phyloP scores from a whole-genome alignment of 2,113 vertebrate species.

The Hyperoodon ampullatus region DNA sequence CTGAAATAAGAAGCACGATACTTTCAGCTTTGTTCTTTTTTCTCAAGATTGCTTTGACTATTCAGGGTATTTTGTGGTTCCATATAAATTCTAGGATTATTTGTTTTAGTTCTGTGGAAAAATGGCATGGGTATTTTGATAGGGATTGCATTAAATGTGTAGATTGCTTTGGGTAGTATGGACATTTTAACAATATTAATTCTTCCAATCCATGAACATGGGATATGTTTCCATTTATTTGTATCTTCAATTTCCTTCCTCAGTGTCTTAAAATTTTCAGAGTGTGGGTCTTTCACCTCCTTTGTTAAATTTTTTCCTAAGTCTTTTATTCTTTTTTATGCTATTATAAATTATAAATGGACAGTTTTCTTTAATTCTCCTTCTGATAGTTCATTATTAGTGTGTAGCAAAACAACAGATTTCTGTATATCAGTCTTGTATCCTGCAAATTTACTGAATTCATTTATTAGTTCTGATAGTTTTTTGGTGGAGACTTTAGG shows the following conservation, averaged over 20 bases:
- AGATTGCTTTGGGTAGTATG: not conserved
- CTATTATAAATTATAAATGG: not conserved
- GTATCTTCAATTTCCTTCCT: not conserved
- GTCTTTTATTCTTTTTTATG: not conserved
- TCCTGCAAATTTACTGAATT: not conserved
- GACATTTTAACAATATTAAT: not conserved
- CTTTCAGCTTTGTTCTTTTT: not conserved
- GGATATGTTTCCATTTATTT: not conserved
- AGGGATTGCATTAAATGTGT: not conserved
- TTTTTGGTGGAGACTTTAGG: not conserved
- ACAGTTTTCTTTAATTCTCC: not conserved
- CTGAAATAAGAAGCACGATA: not conserved
- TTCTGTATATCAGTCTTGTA: not conserved
- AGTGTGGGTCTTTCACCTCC: not conserved
- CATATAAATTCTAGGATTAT: not conserved
- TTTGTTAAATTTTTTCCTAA: not conserved
- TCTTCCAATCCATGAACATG: not conserved
- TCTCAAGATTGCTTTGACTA: not conserved
- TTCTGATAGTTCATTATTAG: not conserved
- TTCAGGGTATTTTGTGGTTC: not conserved
- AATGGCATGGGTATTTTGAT: not conserved
- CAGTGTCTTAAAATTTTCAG: not conserved
- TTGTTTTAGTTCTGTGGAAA: not conserved
- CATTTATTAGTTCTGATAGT: not conserved
- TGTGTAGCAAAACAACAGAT: not conserved